Base-by-base conservation (phyloP, 1,140 invertebrate genomes). In the Acromyrmex heyeri region DNA sequence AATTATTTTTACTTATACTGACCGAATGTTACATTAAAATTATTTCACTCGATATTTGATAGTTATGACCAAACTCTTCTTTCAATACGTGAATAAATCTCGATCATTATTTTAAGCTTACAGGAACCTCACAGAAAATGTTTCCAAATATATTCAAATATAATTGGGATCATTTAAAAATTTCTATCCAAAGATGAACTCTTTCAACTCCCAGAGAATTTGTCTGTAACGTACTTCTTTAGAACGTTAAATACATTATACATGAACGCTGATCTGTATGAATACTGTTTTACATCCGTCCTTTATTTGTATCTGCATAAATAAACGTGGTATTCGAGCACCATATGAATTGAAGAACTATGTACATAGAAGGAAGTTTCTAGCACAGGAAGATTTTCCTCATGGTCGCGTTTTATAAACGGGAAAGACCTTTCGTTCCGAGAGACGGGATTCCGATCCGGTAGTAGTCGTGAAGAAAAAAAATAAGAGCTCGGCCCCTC, bases 341-440 rank as follows among this genome's bases (percentile, higher is more conserved):
- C 6, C 21, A 24, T 61, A 44, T 50, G 57, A 50, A 62, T 67
- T 14, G 18, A n/a, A n/a, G 38, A 48, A 64, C 1, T 44, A 24
- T 48, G 3, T 38, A 44, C 21, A 27, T 34, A 70, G 5, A 27
- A 55, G 21, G 6, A 50, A 57, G 12, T 16, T 83, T 48, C 72
- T 62, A 61, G 24, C 59, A 48, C n/a, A 27, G 12, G 10, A 81
- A 70, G 21, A 4, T 81, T 61, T 61, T 75, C 10, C 55, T 50
- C 21, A 16, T 18, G 14, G 12, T 18, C 50, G 38, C 48, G 53
- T 38, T 67, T 82, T 73, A 44, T 38, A 53, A 34, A 7, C 38
- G 55, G 21, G 65, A 44, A 8, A 44, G 38, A 44, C 8, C 55
- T 82, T 73, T 24, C 53, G 53, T 81, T 70, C 79, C 53, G 53